These are phyloP conservation scores for Pegea sp. DNA, from an alignment of 23 tunicate species.

Conservation along the genomic window DNA sequence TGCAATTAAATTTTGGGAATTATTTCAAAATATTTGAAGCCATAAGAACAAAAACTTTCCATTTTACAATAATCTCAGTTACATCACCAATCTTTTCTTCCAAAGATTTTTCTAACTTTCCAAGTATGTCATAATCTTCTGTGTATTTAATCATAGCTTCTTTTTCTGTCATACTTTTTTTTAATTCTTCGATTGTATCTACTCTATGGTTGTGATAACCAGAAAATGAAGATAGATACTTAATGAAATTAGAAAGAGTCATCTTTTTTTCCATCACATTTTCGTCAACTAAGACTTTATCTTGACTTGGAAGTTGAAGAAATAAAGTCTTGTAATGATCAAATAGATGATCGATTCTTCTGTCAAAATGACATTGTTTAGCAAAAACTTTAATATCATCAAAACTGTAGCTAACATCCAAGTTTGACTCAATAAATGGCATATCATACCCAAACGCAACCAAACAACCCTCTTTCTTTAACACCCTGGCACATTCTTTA, in stretches of 20 bases:
- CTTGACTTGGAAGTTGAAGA: not conserved
- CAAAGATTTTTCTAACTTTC: too few species aligned
- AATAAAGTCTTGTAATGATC: not conserved
- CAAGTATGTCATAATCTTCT: too few species aligned
- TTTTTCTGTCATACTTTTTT: too few species aligned
- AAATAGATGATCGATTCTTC: not conserved
- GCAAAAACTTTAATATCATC: not conserved
- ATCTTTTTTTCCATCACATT: not conserved
- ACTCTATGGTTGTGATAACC: not conserved
- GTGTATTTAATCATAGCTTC: too few species aligned
- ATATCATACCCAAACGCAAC: slow-evolving; percentile 46
- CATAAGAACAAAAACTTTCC: too few species aligned
- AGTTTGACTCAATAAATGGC: slow-evolving; percentile 7
- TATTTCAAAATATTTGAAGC: too few species aligned
- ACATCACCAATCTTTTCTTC: too few species aligned
- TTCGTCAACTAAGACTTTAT: not conserved
- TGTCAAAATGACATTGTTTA: not conserved
- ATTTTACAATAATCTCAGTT: too few species aligned
- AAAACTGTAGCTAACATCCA: too few species aligned
- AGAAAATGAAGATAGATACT: not conserved
- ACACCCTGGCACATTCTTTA: slow-evolving; percentile 29
- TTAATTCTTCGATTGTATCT: not conserved
- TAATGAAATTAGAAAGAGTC: not conserved
- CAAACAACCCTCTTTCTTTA: slow-evolving; percentile 52
- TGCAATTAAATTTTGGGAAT: too few species aligned